Percentiles rank a stretch among this genome's conserved stretches.
Conservation (phyloP, 2,113 vertebrate species). For the Dolichallabes microphthalmus region DNA sequence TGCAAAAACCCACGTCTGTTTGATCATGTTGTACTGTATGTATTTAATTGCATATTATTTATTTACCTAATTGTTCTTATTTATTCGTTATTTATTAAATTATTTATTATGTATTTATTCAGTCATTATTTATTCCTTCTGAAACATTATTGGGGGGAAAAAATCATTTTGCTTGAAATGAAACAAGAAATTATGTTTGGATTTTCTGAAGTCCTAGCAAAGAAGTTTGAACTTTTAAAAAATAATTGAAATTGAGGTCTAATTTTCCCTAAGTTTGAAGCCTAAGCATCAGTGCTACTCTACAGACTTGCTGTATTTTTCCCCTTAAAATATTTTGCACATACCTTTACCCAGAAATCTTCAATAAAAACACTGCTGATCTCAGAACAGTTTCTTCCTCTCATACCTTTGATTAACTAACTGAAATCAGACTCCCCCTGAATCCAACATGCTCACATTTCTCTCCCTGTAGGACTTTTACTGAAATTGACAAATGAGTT, state of each 20-base stretch:
- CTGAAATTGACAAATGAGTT: conserved; percentile 44
- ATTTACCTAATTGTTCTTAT: conserved; percentile 51
- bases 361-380: not conserved
- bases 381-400: not conserved
- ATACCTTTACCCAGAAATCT: not conserved
- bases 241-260: not conserved
- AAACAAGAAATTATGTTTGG: not conserved
- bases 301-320: not conserved
- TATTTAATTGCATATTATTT: conserved; percentile 50
- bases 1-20: conserved; percentile 60
- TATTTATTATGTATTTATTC: conserved; percentile 47
- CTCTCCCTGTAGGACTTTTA: not conserved
- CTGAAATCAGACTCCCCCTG: not conserved
- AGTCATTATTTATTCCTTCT: conserved; percentile 39
- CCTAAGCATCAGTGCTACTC: not conserved
- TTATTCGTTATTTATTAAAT: conserved; percentile 40
- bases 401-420: not conserved
- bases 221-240: too few relatives aligned
- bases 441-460: not conserved
- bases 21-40: conserved; percentile 58
- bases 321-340: not conserved
- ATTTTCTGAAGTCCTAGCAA: not conserved
- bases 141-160: not conserved
- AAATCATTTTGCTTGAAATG: not conserved
- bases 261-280: not conserved